Conservation (phyloP, 2,797 vertebrate genomes). For the Neoniphon sammara region DNA sequence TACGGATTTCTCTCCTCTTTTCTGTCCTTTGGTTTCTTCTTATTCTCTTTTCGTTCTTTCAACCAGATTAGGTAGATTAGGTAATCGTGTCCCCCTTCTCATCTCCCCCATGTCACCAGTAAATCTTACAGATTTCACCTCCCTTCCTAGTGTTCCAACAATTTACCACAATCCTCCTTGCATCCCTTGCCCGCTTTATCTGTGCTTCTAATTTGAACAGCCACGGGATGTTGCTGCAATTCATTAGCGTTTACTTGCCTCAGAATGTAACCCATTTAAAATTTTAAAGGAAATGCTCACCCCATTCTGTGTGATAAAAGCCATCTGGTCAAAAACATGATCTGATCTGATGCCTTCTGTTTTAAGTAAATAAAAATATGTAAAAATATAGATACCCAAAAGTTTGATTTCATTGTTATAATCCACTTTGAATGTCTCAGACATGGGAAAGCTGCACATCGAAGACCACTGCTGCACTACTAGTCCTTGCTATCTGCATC, state of each 20-base stretch:
- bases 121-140: neutral
- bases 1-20: neutral
- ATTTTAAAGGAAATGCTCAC: constrained; percentile 18
- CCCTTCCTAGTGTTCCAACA: neutral
- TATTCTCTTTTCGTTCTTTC: neutral
- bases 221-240: constrained; percentile 48
- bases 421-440: no score
- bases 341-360: no score
- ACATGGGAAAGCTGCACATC: no score
- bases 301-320: neutral
- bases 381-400: no score
- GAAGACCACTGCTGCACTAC: neutral
- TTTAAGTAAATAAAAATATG: no score
- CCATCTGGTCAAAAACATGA: no score
- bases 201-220: neutral
- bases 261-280: constrained; percentile 32
- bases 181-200: neutral
- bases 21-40: constrained; percentile 1
- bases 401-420: no score
- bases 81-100: no score
- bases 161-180: no score
- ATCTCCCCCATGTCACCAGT: neutral
- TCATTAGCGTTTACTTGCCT: constrained; percentile 42
- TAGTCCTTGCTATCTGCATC: neutral
- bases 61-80: no score